Percentiles rank a stretch among this genome's conserved stretches.
Conservation (phyloP, 2,797 vertebrate species). For the Peromyscus eremicus region DNA sequence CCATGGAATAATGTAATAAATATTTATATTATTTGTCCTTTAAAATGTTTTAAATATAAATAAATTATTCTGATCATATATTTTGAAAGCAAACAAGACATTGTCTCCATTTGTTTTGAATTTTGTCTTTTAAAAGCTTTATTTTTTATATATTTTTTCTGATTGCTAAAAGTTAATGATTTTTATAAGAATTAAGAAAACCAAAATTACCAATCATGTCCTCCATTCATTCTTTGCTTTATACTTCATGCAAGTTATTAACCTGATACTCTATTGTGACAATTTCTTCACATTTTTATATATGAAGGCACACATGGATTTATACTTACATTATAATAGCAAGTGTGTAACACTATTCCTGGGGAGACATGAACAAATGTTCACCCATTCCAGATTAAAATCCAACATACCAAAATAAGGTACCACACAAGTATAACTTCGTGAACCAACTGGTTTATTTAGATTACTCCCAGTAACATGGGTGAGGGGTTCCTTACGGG, state of each 20-base stretch:
- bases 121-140: too few relatives aligned
- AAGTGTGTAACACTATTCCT: neutral
- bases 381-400: neutral
- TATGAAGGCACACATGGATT: neutral
- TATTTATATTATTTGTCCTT: neutral
- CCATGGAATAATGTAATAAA: neutral
- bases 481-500: neutral
- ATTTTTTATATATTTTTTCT: neutral
- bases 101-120: neutral
- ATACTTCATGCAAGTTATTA: neutral
- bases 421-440: neutral
- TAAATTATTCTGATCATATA: neutral
- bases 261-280: neutral
- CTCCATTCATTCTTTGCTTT: neutral
- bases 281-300: slow-evolving; percentile 15
- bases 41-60: neutral
- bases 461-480: neutral
- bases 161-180: neutral
- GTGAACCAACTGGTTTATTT: neutral
- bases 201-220: neutral
- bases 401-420: neutral
- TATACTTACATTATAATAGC: neutral
- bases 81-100: neutral
- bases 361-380: neutral
- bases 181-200: neutral